Evolutionary conservation across 2,113 vertebrate genomes (phyloP).

Genomic region (Motacilla tschutschensis): DNA sequence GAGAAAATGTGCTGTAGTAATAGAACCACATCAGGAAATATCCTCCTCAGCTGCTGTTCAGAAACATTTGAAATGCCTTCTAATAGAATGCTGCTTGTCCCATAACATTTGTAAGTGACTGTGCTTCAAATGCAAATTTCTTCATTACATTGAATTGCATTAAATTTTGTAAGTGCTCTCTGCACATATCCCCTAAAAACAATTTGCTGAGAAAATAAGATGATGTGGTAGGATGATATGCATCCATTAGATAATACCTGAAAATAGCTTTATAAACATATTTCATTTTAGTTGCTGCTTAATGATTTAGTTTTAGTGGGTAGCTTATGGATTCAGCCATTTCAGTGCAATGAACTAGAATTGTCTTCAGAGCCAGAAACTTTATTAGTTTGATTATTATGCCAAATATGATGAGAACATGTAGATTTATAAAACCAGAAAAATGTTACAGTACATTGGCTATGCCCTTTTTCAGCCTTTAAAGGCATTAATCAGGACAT

Average conservation of each 20-base stretch:
- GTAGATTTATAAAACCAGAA: conserved; percentile 50
- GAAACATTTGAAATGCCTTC: conserved; percentile 58
- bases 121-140: conserved; percentile 71
- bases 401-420: conserved; percentile 30
- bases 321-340: conserved; percentile 54
- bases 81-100: conserved; percentile 60
- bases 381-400: conserved; percentile 69
- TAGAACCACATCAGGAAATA: conserved; percentile 63
- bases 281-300: conserved; percentile 66
- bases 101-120: conserved; percentile 61
- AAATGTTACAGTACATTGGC: conserved; percentile 30
- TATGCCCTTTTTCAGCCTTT: conserved; percentile 15
- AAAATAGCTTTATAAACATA: conserved; percentile 63
- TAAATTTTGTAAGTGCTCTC: conserved; percentile 62
- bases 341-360: conserved; percentile 38
- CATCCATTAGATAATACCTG: conserved; percentile 62
- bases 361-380: conserved; percentile 39
- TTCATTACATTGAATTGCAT: conserved; percentile 70
- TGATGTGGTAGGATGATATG: conserved; percentile 31
- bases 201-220: conserved; percentile 69
- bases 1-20: conserved; percentile 61
- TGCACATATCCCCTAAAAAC: conserved; percentile 62
- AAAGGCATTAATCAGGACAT: background rate
- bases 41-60: conserved; percentile 58
- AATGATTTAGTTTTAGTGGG: conserved; percentile 56